Evolutionary conservation across 2,797 vertebrate genomes (phyloP).

Genomic region (Spinus olivaceus): DNA sequence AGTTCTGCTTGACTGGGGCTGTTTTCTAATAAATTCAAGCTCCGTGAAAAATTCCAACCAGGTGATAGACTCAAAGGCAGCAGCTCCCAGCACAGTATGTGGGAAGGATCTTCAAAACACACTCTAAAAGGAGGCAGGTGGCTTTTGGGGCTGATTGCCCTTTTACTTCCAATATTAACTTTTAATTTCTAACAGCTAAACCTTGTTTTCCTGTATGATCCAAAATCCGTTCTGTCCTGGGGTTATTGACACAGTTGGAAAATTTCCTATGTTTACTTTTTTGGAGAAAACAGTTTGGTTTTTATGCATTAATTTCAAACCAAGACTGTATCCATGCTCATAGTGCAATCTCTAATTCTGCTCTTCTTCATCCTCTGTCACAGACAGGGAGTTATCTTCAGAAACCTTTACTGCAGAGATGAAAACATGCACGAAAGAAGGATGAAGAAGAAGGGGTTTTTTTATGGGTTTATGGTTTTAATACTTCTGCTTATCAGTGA

Average conservation of each 20-base stretch:
- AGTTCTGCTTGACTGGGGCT: slow-evolving; percentile 72
- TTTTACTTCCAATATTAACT: slow-evolving; percentile 59
- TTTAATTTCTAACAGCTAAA: slow-evolving; percentile 67
- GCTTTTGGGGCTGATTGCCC: not conserved
- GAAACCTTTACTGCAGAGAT: not conserved
- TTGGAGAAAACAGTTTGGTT: slow-evolving; percentile 10
- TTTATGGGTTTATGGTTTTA: not conserved
- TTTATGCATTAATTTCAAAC: not conserved
- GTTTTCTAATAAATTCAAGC: slow-evolving; percentile 68
- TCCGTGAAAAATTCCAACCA: slow-evolving; percentile 74
- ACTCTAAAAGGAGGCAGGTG: slow-evolving; percentile 56
- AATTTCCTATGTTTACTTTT: slow-evolving; percentile 34
- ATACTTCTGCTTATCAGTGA: not conserved
- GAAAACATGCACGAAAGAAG: not conserved
- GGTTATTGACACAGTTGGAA: slow-evolving; percentile 73
- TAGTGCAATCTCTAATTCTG: not conserved
- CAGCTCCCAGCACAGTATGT: not conserved
- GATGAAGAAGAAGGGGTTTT: not conserved
- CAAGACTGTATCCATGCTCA: not conserved
- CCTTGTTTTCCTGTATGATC: slow-evolving; percentile 58
- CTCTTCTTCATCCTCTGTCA: not conserved
- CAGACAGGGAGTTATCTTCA: not conserved
- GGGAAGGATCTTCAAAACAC: slow-evolving; percentile 31
- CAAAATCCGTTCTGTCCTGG: slow-evolving; percentile 19
- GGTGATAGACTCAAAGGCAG: slow-evolving; percentile 66